Evolutionary conservation across 1,140 invertebrate species (phyloP).

Genomic region (Drosophila santomea): DNA sequence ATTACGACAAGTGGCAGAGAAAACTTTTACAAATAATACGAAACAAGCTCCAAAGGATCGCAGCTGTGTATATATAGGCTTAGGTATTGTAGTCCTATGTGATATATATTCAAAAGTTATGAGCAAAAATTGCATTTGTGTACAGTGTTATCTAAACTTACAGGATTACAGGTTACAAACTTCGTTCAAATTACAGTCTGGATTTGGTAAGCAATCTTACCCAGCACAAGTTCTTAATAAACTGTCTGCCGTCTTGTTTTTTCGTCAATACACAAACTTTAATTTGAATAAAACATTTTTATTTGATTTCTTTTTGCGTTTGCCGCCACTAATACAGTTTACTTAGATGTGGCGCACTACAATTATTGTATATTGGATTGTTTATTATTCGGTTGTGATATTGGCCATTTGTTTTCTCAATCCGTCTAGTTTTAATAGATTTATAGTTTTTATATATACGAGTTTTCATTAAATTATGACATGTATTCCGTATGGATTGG

Average conservation of each 20-base stretch:
- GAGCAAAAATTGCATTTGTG: slow-evolving; percentile 78
- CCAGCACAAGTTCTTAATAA: slow-evolving; percentile 41
- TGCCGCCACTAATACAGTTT: slow-evolving; percentile 64
- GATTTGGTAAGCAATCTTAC: slow-evolving; percentile 30
- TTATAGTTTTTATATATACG: slow-evolving; percentile 57
- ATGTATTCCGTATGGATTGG: slow-evolving; percentile 42
- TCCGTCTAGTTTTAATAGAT: slow-evolving; percentile 50
- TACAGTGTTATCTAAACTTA: slow-evolving; percentile 78
- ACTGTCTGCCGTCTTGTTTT: slow-evolving; percentile 16
- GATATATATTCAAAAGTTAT: slow-evolving; percentile 62
- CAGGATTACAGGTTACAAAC: slow-evolving; percentile 62
- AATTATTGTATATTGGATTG: slow-evolving; percentile 56
- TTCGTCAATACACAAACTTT: slow-evolving; percentile 41
- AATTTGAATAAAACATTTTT: slow-evolving; percentile 72
- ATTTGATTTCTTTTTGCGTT: slow-evolving; percentile 33
- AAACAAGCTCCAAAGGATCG: slow-evolving; percentile 56
- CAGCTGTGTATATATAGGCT: slow-evolving; percentile 38
- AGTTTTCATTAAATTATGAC: slow-evolving; percentile 66
- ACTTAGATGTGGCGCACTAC: slow-evolving; percentile 52
- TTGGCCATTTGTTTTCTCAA: slow-evolving; percentile 66
- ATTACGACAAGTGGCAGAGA: slow-evolving; percentile 61
- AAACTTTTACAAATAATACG: slow-evolving; percentile 72
- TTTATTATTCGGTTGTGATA: slow-evolving; percentile 64
- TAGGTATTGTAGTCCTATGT: slow-evolving; percentile 51
- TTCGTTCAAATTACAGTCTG: slow-evolving; percentile 67